Conservation (phyloP, 1,140 invertebrate species). For the Tetragnatha versicolor region DNA sequence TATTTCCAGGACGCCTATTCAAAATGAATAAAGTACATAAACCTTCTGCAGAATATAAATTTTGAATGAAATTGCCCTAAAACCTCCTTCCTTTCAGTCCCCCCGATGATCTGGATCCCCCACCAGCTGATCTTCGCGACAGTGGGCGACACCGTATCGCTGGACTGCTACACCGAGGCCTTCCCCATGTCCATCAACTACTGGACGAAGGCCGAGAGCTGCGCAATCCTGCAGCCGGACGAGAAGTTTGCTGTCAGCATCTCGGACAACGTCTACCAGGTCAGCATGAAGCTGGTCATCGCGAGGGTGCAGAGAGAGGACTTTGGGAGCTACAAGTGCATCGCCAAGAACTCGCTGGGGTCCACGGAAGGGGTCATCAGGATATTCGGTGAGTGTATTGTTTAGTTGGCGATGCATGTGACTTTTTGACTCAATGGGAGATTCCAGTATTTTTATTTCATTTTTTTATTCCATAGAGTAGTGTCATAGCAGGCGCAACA, state of each 20-base stretch:
- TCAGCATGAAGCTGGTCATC: constrained; percentile 58
- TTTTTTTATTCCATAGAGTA: not conserved
- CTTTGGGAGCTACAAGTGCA: constrained; percentile 86
- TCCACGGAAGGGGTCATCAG: constrained; percentile 90
- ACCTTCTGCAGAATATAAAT: no score
- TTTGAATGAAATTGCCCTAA: no score
- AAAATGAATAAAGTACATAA: no score
- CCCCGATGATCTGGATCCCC: constrained; percentile 67
- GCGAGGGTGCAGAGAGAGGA: constrained; percentile 67
- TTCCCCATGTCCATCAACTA: constrained; percentile 58
- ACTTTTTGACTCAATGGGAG: no score
- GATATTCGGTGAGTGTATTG: constrained; percentile 82
- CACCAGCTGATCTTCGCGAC: constrained; percentile 66
- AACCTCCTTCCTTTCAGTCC: no score
- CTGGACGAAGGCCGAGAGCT: constrained; percentile 64
- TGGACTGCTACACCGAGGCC: constrained; percentile 65
- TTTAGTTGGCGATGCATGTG: no score
- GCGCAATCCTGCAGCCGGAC: constrained; percentile 39
- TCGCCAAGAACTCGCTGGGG: constrained; percentile 89
- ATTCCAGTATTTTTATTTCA: not conserved
- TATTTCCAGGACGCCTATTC: no score
- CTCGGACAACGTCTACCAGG: constrained; percentile 56
- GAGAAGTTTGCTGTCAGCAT: constrained; percentile 56
- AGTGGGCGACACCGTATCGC: constrained; percentile 62
- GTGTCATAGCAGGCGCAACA: not conserved